A percentile compares a stretch with the other conserved stretches of the same genome.
Evolutionary conservation across 2,113 vertebrate species (phyloP).

Genomic region (Nothocercus julius): DNA sequence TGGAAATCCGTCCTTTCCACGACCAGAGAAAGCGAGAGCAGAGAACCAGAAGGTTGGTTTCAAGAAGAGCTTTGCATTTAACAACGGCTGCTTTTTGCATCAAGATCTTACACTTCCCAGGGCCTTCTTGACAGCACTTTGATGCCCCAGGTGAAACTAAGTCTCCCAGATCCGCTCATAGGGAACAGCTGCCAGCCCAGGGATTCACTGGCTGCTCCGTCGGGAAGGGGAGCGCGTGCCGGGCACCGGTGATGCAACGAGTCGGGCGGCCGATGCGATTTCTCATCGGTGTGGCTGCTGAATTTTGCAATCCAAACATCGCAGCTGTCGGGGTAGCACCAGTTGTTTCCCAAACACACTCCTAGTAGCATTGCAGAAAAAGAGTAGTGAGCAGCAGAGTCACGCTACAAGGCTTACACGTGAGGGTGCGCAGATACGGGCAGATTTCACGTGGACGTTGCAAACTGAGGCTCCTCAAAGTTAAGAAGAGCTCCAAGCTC

Average conservation of each 20-base stretch:
- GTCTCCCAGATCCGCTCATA: background rate
- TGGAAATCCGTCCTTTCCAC: background rate
- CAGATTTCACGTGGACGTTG: background rate
- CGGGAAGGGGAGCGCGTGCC: accelerated
- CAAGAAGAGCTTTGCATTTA: background rate
- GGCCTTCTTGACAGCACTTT: background rate
- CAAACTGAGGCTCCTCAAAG: background rate
- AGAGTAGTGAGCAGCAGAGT: background rate
- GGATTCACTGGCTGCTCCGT: background rate
- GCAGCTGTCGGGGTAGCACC: background rate
- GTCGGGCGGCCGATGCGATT: background rate
- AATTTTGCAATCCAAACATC: background rate
- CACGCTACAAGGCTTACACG: background rate
- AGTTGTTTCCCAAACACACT: background rate
- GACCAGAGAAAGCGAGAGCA: background rate
- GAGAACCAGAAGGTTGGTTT: background rate
- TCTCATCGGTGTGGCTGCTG: accelerated
- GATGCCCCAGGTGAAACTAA: background rate
- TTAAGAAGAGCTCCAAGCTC: background rate
- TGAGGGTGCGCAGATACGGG: background rate
- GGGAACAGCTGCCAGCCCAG: background rate
- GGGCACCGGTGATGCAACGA: background rate
- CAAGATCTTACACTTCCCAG: background rate
- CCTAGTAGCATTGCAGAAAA: background rate
- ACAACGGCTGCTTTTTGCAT: background rate